Base-by-base conservation (phyloP, 2,113 vertebrate genomes). In the Corydoras maculifer region DNA sequence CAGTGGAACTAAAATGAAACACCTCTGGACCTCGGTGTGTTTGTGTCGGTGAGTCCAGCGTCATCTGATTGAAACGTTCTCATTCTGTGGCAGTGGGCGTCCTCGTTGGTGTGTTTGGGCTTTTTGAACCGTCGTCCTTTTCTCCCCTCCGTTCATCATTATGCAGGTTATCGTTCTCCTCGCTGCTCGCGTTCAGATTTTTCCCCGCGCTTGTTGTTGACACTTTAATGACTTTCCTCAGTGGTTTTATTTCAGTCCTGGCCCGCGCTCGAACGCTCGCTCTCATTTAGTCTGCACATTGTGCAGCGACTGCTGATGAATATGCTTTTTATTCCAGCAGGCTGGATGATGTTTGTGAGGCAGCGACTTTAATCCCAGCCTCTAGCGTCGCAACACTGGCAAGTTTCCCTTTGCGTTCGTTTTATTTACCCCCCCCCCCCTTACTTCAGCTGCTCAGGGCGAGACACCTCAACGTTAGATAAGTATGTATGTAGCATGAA, bases 251-350 rank as follows among this genome's bases (percentile, higher is more conserved):
- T 85, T 85, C 88, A 85, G 86, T 87, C 85, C 69, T 86, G 65
- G 79, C 83, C 81, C 77, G 57, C 78, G 77, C 85, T 86, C 83
- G 86, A 85, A 76, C 80, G 76, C 75, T 78, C 82, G 83, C 83
- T 87, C 57, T 74, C 65, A 61, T 58, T 71, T 57, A 32, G 49
- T 31, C 81, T 78, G 81, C 76, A 83, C 85, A 85, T 83, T 88
- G 85, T 87, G 80, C 77, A 81, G 82, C 84, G 85, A 86, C 88
- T 89, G 86, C 82, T 86, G 88, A 89, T 89, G 88, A 89, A 89
- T 83, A 82, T 86, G 64, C 12, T 55, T 73, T 72, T 64, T 87
- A 75, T 79, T 88, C 85, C 88, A 87, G 89, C 87, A 87, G 84
- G 83, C 83, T 84, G 86, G 57, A 68, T 68, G 58, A 68, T 88